Base-by-base conservation (phyloP, 2,888 invertebrate species). In the Thymelicus lineola region DNA sequence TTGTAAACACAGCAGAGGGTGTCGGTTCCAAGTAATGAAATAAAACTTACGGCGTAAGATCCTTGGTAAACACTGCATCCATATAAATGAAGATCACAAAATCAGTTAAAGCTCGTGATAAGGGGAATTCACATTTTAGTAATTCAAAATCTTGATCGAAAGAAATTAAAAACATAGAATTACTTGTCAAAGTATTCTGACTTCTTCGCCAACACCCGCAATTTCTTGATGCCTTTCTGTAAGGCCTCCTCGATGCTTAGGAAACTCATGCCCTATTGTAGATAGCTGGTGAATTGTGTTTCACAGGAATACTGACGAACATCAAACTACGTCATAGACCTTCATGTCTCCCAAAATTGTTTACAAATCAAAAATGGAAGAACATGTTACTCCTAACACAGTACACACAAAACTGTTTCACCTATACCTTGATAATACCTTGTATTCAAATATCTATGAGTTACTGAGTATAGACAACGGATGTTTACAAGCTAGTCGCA, bases 401-500 rank as follows among this genome's bases (percentile, higher is more conserved):
- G 38, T 12, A 10, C 36, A 59, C 38, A 38, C 59, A 59, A 59
- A 59, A 59, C 59, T 59, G 38, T 17, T 10, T 14, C 14, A 35
- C 28, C 28, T 28, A n/a, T 28, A 28, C n/a, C n/a, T n/a, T 14
- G 55, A 35, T 55, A 35, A 55, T 6, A 55, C 14, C 6, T 35
- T 35, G 55, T 55, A 35, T 7, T 55, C 28, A 35, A 55, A 55
- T 35, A 4, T 35, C 28, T 35, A 55, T 35, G 35, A 28, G 35
- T 28, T 53, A 38, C 53, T 50, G 62, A 14, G 55, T 14, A 35
- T 9, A 35, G 35, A 14, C 55, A 63, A 64, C 55, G 55, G 42
- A 55, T 64, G 55, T 64, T 64, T 55, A 55, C 64, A 45, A 28
- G 55, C 53, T 15, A 38, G 42, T 50, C 55, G 15, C 64, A 64